Conservation (phyloP, 2,113 vertebrate species). For the Bubalus kerabau region DNA sequence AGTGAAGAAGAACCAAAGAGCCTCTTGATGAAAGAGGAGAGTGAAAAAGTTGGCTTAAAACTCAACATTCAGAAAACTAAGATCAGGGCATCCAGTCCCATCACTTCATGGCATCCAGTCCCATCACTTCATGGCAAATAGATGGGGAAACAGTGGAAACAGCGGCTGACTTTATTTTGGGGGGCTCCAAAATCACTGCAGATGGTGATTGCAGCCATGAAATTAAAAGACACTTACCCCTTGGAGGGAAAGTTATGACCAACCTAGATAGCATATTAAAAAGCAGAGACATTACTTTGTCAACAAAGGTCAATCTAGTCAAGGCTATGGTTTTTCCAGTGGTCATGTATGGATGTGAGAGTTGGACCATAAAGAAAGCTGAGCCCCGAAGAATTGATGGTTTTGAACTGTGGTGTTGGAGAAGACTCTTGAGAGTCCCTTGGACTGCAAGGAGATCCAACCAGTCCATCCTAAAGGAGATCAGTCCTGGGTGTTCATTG, state of each 20-base stretch:
- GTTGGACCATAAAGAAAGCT: background rate
- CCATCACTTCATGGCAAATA: background rate
- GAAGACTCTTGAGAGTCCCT: background rate
- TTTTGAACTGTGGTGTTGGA: background rate
- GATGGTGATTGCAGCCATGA: background rate
- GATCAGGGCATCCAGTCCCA: background rate
- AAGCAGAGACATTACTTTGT: background rate
- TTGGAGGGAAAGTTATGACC: background rate
- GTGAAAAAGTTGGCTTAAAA: too few relatives aligned
- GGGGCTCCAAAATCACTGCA: background rate
- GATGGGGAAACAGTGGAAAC: background rate
- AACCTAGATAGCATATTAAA: background rate
- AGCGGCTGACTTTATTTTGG: background rate
- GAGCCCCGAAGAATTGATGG: background rate
- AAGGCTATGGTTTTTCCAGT: background rate
- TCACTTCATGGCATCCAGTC: background rate
- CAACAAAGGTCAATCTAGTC: background rate
- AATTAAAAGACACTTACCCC: background rate
- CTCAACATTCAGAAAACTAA: background rate
- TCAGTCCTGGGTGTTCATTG: background rate
- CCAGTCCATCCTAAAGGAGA: background rate
- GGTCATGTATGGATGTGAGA: background rate
- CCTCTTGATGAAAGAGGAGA: too few relatives aligned
- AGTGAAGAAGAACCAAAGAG: too few relatives aligned
- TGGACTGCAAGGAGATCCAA: background rate